phyloP scores from a whole-genome alignment of 2,113 vertebrate genomes.

The Cisticola juncidis region DNA sequence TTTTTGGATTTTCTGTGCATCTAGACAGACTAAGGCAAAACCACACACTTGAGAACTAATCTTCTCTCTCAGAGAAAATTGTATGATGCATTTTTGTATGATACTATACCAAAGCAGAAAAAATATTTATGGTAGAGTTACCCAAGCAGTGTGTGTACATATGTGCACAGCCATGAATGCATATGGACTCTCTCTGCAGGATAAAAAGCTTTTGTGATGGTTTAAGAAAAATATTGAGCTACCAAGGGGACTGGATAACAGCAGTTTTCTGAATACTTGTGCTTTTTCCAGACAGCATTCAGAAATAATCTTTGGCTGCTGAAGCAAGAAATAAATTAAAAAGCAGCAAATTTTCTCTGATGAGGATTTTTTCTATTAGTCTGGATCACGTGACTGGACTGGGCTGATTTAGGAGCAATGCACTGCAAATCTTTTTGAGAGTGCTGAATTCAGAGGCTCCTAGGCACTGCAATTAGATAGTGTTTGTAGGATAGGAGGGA shows the following conservation, averaged over 20 bases:
- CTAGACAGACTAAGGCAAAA: not conserved
- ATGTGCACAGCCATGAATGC: not conserved
- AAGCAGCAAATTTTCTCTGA: not conserved
- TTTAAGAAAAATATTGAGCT: not conserved
- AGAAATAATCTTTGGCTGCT: conserved; percentile 24
- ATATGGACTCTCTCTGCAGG: not conserved
- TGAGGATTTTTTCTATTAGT: not conserved
- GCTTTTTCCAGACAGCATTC: not conserved
- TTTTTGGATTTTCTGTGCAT: not conserved
- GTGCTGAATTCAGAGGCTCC: not conserved
- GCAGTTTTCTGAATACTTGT: not conserved
- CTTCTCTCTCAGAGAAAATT: not conserved
- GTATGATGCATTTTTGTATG: not conserved
- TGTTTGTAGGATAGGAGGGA: not conserved
- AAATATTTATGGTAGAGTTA: conserved; percentile 1
- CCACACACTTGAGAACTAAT: not conserved
- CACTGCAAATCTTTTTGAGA: not conserved
- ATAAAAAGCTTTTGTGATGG: conserved; percentile 12
- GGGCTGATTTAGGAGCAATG: not conserved
- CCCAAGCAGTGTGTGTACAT: not conserved
- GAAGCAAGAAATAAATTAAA: conserved; percentile 9
- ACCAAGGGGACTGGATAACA: not conserved
- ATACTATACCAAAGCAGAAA: not conserved
- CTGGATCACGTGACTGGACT: not conserved
- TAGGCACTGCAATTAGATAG: not conserved